Percentiles rank a stretch among this genome's conserved stretches.
These are phyloP conservation scores for Pipistrellus pygmaeus DNA, from an alignment of 2,797 vertebrate genomes.

Conservation along the genomic window DNA sequence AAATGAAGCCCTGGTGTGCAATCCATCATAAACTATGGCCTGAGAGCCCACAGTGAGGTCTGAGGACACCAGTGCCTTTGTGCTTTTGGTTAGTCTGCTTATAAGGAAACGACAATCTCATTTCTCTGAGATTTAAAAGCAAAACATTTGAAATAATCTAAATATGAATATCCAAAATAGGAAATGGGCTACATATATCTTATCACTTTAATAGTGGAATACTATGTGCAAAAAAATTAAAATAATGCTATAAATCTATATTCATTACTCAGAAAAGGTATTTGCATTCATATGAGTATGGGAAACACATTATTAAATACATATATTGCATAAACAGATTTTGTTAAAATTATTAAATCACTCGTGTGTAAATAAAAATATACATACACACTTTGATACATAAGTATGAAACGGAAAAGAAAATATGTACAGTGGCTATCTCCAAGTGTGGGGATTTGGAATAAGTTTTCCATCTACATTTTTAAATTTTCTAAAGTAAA, in stretches of 20 bases:
- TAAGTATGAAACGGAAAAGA: not conserved
- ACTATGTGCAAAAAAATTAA: not conserved
- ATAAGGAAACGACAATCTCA: not conserved
- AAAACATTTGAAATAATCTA: not conserved
- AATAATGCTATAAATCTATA: not conserved
- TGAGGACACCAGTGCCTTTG: not conserved
- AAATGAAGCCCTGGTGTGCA: not conserved
- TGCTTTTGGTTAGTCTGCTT: not conserved
- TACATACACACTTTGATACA: not conserved
- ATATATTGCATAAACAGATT: not conserved
- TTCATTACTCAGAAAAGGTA: not conserved
- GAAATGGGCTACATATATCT: not conserved
- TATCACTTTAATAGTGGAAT: not conserved
- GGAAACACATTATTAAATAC: constrained; percentile 10
- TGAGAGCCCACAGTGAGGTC: not conserved
- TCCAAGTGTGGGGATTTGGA: not conserved
- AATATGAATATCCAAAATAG: constrained; percentile 18
- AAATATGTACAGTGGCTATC: not conserved
- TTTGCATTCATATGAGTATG: not conserved
- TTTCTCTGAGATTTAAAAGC: constrained; percentile 47
- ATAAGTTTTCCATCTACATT: not conserved
- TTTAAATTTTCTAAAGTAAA: constrained; percentile 30
- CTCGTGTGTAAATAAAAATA: not conserved
- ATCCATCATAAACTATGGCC: not conserved
- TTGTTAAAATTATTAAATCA: constrained; percentile 31